phyloP scores from a whole-genome alignment of 1,140 invertebrate genomes.

The Drosophila funebris region DNA sequence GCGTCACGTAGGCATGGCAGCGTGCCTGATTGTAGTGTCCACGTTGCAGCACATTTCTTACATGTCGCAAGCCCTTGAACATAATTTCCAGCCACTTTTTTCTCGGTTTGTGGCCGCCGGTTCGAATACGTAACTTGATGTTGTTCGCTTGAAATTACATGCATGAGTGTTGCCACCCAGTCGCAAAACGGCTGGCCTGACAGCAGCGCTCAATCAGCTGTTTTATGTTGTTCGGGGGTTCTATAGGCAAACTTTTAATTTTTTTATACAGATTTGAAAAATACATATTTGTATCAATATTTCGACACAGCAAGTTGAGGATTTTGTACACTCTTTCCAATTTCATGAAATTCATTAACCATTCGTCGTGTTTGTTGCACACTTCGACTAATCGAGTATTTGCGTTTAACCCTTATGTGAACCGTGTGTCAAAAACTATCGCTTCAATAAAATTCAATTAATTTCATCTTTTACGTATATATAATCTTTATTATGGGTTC shows the following conservation, averaged over 20 bases:
- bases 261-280: conserved; percentile 30
- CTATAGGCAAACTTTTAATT: conserved; percentile 30
- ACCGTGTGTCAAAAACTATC: not conserved
- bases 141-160: conserved; percentile 57
- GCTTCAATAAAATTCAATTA: not conserved
- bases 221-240: conserved; percentile 18
- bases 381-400: not conserved
- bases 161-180: conserved; percentile 58
- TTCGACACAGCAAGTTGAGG: not conserved
- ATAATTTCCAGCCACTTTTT: conserved; percentile 52
- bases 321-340: not conserved
- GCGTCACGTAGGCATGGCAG: conserved; percentile 27
- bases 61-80: conserved; percentile 70
- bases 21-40: conserved; percentile 46
- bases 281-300: conserved; percentile 10
- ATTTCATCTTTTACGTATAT: conserved; percentile 3
- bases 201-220: conserved; percentile 49
- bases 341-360: not conserved
- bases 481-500: conserved; percentile 32
- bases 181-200: conserved; percentile 37
- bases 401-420: conserved; percentile 20
- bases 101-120: conserved; percentile 23
- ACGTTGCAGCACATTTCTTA: conserved; percentile 69
- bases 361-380: not conserved
- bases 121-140: conserved; percentile 66